Evolutionary conservation across 2,888 invertebrate species (phyloP).

Genomic region (Acleris holmiana): DNA sequence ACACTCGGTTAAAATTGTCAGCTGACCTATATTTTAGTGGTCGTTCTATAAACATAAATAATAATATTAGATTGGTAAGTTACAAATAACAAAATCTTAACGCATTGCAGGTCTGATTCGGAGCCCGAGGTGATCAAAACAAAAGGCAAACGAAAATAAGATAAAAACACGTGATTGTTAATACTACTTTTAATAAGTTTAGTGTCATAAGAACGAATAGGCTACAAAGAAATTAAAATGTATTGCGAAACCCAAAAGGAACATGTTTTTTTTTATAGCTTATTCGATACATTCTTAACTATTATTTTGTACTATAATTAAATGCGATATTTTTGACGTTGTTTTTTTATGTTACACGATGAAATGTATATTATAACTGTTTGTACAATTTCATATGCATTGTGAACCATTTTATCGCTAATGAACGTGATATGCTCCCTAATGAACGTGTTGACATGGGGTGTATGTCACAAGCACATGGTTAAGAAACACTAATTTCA

Average conservation of each 20-base stretch:
- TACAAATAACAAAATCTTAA: slow-evolving; percentile 5
- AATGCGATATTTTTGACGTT: slow-evolving; percentile 9
- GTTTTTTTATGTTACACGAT: too few relatives aligned
- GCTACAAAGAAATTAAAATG: slow-evolving; percentile 8
- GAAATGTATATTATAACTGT: too few relatives aligned
- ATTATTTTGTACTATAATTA: slow-evolving; percentile 32
- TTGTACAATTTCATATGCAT: too few relatives aligned
- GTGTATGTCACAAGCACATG: too few relatives aligned
- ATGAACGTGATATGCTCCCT: too few relatives aligned
- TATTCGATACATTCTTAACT: slow-evolving; percentile 24
- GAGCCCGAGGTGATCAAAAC: slow-evolving; percentile 58
- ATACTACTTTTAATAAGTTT: slow-evolving; percentile 31
- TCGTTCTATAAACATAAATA: too few relatives aligned
- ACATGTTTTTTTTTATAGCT: slow-evolving; percentile 12
- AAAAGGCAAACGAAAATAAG: slow-evolving; percentile 58
- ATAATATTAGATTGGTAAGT: too few relatives aligned
- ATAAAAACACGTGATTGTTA: slow-evolving; percentile 41
- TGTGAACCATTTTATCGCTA: too few relatives aligned
- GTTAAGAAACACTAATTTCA: too few relatives aligned
- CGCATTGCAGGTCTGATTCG: slow-evolving; percentile 61
- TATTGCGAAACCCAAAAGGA: too few relatives aligned
- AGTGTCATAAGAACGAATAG: slow-evolving; percentile 14
- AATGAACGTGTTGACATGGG: too few relatives aligned
- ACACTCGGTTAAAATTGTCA: background rate
- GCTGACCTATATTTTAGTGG: too few relatives aligned